Evolutionary conservation across 2,888 invertebrate species (phyloP).

Genomic region (Camponotus fellah): DNA sequence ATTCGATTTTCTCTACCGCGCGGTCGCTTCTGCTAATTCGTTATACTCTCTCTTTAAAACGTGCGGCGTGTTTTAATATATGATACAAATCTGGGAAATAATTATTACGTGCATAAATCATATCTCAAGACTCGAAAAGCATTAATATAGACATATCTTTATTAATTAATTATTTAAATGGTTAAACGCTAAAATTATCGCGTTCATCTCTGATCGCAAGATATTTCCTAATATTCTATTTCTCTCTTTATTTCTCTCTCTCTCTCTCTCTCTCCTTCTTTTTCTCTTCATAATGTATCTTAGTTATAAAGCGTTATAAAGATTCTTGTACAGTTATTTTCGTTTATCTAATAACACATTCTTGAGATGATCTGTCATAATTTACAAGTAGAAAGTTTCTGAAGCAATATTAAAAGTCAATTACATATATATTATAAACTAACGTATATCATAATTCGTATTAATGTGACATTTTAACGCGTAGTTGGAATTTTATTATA

Average conservation of each 20-base stretch:
- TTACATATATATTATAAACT: slow-evolving; percentile 16
- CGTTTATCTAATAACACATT: slow-evolving; percentile 2
- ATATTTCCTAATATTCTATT: neutral
- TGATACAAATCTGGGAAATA: slow-evolving; percentile 10
- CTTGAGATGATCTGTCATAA: slow-evolving; percentile 20
- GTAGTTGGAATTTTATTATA: neutral
- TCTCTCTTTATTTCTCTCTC: neutral
- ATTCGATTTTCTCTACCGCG: slow-evolving; percentile 75
- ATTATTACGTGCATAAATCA: slow-evolving; percentile 17
- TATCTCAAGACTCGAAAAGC: neutral
- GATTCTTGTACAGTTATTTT: neutral
- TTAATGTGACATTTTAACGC: slow-evolving; percentile 21
- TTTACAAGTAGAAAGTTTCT: slow-evolving; percentile 23
- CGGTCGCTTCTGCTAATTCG: slow-evolving; percentile 70
- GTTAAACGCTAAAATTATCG: neutral
- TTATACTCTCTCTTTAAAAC: slow-evolving; percentile 71
- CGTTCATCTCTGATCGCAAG: neutral
- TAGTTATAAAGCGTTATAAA: neutral
- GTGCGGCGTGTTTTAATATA: slow-evolving; percentile 20
- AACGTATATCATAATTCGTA: neutral
- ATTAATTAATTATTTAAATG: slow-evolving; percentile 12
- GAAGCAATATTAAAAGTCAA: slow-evolving; percentile 19
- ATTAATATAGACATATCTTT: neutral
- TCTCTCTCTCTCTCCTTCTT: too few species aligned
- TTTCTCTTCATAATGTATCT: neutral